Conservation (phyloP, 1,140 invertebrate genomes). For the Papilio machaon region DNA sequence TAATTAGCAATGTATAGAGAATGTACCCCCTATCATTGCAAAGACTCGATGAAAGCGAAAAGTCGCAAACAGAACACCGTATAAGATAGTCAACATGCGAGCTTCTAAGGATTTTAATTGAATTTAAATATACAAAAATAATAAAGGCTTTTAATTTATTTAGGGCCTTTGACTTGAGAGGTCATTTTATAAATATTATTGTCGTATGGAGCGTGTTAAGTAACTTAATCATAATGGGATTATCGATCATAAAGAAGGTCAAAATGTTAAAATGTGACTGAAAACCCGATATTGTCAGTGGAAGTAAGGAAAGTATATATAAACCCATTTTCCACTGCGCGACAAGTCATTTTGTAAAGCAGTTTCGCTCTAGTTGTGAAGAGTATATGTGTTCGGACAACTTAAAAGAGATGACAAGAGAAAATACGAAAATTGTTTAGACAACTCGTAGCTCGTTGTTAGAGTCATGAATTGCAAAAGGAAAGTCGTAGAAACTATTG, state of each 20-base stretch:
- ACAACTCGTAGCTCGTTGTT: no score
- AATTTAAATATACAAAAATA: background rate
- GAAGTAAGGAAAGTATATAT: no score
- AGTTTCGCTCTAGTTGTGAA: no score
- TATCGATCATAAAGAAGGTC: no score
- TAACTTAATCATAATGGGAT: no score
- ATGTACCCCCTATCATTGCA: background rate
- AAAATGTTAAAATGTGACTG: no score
- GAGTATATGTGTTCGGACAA: no score
- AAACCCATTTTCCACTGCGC: no score
- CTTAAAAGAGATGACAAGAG: no score
- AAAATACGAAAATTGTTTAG: background rate
- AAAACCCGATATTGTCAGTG: no score
- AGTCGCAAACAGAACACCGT: background rate
- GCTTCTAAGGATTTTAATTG: background rate
- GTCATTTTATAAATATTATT: background rate
- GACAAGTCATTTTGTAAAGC: no score
- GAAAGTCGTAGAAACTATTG: background rate
- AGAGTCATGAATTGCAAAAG: background rate
- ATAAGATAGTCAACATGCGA: constrained; percentile 14
- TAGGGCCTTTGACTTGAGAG: background rate
- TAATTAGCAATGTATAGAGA: constrained; percentile 12
- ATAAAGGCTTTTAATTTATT: background rate
- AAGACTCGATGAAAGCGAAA: background rate
- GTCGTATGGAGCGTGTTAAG: background rate